Conservation (phyloP, 1,140 invertebrate genomes). For the Mylabris phalerata region DNA sequence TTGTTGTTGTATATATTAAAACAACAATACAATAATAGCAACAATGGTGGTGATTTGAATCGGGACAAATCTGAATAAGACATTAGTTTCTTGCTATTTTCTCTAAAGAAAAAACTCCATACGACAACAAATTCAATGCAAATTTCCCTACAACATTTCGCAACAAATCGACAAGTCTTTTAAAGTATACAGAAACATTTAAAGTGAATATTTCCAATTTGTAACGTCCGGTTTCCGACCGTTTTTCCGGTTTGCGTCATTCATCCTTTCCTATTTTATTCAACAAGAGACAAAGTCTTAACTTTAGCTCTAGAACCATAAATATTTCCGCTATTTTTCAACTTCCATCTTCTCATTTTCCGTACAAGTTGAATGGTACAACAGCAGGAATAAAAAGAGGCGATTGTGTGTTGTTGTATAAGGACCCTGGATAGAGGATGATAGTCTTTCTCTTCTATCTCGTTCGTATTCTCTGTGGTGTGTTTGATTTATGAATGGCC, state of each 20-base stretch:
- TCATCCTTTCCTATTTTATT: too few relatives aligned
- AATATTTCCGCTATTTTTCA: constrained; percentile 17
- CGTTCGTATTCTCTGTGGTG: constrained; percentile 1
- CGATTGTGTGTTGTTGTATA: not conserved
- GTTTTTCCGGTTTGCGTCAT: too few relatives aligned
- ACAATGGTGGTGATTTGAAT: not conserved
- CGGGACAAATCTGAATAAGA: too few relatives aligned
- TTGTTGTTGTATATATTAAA: not conserved
- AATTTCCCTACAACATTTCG: not conserved
- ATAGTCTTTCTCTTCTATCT: too few relatives aligned
- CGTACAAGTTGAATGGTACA: too few relatives aligned
- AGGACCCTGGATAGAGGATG: not conserved
- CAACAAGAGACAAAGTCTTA: too few relatives aligned
- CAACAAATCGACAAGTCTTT: too few relatives aligned
- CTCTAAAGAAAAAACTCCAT: not conserved
- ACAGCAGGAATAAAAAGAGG: too few relatives aligned
- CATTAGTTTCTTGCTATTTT: not conserved
- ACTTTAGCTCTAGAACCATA: not conserved
- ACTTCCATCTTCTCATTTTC: constrained; percentile 3
- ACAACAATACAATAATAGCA: constrained; percentile 1
- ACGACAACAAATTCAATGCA: constrained; percentile 11
- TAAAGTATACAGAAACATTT: too few relatives aligned
- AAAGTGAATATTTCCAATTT: too few relatives aligned
- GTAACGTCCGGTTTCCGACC: too few relatives aligned
- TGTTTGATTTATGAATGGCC: constrained; percentile 23